These are phyloP conservation scores for Gnathonemus longibarbis DNA, from an alignment of 2,113 vertebrate species.

Conservation along the genomic window DNA sequence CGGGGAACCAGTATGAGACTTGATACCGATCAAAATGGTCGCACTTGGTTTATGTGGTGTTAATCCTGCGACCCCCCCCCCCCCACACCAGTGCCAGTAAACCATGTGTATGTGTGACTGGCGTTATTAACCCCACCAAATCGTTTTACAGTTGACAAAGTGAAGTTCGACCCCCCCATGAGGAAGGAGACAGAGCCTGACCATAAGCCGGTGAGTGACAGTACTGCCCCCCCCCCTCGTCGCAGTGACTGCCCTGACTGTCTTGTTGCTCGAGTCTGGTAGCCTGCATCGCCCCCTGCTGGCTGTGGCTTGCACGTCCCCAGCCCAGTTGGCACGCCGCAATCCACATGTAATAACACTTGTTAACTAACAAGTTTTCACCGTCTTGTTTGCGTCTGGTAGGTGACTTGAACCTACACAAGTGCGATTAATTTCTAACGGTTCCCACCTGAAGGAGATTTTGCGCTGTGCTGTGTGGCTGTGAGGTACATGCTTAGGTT, in stretches of 20 bases:
- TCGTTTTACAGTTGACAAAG: constrained; percentile 74
- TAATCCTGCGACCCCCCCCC: not conserved
- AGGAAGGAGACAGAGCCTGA: constrained; percentile 94
- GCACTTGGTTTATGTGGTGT: not conserved
- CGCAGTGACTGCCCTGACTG: not conserved
- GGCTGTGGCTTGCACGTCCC: not conserved
- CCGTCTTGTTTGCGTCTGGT: not conserved
- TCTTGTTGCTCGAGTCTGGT: not conserved
- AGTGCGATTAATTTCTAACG: not conserved
- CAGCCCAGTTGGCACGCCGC: not conserved
- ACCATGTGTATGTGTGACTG: not conserved
- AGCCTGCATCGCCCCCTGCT: not conserved
- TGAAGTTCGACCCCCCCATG: constrained; percentile 91
- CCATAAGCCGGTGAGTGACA: constrained; percentile 86
- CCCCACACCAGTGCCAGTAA: not conserved
- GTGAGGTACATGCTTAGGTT: not conserved
- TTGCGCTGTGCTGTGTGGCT: not conserved
- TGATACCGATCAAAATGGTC: not conserved
- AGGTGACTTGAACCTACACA: not conserved
- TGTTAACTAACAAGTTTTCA: not conserved
- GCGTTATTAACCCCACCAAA: not conserved
- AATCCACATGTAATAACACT: not conserved
- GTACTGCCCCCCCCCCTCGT: not conserved
- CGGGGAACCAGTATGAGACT: not conserved
- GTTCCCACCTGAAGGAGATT: not conserved